Evolutionary conservation across 2,888 invertebrate species (phyloP).

Genomic region (Diarsia dahlii): DNA sequence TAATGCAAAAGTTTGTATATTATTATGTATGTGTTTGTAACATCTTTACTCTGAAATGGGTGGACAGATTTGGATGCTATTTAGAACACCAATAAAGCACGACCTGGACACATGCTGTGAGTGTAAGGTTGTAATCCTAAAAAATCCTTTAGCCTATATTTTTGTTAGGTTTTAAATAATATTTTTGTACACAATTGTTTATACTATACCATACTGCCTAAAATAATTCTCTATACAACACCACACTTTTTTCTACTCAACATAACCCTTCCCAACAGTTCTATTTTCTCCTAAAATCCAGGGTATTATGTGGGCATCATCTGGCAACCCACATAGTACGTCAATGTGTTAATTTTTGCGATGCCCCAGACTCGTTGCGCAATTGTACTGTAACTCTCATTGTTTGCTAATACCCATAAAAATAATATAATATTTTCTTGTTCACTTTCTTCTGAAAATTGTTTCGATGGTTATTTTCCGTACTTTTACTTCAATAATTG

Average conservation of each 20-base stretch:
- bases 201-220: neutral
- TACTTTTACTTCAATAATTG: neutral
- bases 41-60: neutral
- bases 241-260: neutral
- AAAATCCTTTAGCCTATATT: neutral
- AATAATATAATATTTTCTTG: neutral
- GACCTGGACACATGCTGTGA: neutral
- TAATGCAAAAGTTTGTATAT: neutral
- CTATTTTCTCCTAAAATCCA: neutral
- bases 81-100: neutral
- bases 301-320: neutral
- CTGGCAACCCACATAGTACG: constrained; percentile 56
- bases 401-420: constrained; percentile 11
- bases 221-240: neutral
- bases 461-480: neutral
- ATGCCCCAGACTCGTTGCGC: constrained; percentile 48
- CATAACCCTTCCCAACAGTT: neutral
- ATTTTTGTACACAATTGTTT: neutral
- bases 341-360: constrained; percentile 56
- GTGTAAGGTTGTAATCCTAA: neutral
- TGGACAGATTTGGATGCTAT: neutral
- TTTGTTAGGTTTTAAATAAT: neutral
- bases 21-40: neutral
- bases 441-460: constrained; percentile 24
- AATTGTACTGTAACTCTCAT: constrained; percentile 41